Evolutionary conservation across 2,888 invertebrate genomes (phyloP).

Genomic region (Mythimna ferrago): DNA sequence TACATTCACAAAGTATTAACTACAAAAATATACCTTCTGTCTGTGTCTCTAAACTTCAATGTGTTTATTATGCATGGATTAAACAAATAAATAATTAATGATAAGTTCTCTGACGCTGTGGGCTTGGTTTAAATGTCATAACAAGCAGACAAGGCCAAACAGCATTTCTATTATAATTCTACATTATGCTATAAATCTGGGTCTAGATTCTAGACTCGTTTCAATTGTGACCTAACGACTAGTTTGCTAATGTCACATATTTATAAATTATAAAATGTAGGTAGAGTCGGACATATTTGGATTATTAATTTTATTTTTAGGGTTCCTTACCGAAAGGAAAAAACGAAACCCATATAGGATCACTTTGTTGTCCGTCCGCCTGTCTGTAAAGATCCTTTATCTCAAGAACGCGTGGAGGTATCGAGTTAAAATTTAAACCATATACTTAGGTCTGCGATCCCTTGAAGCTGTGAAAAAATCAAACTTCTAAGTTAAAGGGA

Average conservation of each 20-base stretch:
- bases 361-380: no score
- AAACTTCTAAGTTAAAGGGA: no score
- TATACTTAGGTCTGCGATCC: no score
- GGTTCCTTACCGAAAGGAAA: no score
- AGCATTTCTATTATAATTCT: conserved; percentile 61
- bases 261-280: conserved; percentile 15
- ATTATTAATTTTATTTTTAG: background rate
- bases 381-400: no score
- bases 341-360: no score
- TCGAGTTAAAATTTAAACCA: no score
- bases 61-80: background rate
- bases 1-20: no score
- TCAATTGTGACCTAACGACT: conserved; percentile 53
- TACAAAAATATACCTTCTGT: no score
- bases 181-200: conserved; percentile 50
- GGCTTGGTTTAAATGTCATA: conserved; percentile 43
- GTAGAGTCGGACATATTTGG: conserved; percentile 1
- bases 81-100: conserved; percentile 22
- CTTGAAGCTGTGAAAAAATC: no score
- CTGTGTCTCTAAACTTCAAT: no score
- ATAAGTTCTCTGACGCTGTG: conserved; percentile 16
- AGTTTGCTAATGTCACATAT: conserved; percentile 54
- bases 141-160: conserved; percentile 59
- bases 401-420: no score
- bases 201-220: conserved; percentile 49